Base-by-base conservation (phyloP, 1,140 invertebrate genomes). In the Ctenoplectra terminalis region DNA sequence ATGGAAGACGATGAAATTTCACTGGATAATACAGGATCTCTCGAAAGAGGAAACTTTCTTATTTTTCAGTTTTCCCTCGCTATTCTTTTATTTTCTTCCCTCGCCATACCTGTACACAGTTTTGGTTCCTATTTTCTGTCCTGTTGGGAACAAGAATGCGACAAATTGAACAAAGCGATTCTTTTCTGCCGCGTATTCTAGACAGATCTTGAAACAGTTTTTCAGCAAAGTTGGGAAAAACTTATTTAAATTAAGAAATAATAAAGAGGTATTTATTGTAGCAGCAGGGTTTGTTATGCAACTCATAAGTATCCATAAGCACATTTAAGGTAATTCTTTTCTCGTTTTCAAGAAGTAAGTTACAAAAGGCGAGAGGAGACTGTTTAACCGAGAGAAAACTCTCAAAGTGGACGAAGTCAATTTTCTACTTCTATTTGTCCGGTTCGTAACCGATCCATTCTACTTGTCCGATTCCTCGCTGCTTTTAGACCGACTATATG, bases 21-120 rank as follows among this genome's bases (percentile, higher is more conserved):
- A 17, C 67, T 52, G 69, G 67, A 79, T 79, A 79, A 79, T 79
- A 61, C 56, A 72, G 52, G 75, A 79, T 79, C 46, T 56, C 11
- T 79, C 56, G 67, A 52, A 70, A 29, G 13, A 26, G 20, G 31
- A 6, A 43, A 58, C n/a, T 72, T 78, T 78, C 76, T 78, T 78
- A 78, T 78, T 78, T 78, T 78, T 78, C 76, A 71, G 54, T 78
- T 79, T 69, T 48, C 56, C 29, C 7, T 11, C 26, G 48, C 13
- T 23, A 8, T 56, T 69, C 31, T 77, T 69, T 56, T 56, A 66
- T 54, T 43, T 50, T 48, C 31, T 3, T 13, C 15, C n/a, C 13
- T 17, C 17, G 52, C 34, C 34, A 23, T 29, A 54, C 17, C n/a
- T 26, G 17, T n/a, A 5, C 29, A 15, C 11, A 20, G 31, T 56